Percentiles rank a stretch among this genome's conserved stretches.
Conservation (phyloP, 2,797 vertebrate genomes). For the Melanotaenia nigrans region DNA sequence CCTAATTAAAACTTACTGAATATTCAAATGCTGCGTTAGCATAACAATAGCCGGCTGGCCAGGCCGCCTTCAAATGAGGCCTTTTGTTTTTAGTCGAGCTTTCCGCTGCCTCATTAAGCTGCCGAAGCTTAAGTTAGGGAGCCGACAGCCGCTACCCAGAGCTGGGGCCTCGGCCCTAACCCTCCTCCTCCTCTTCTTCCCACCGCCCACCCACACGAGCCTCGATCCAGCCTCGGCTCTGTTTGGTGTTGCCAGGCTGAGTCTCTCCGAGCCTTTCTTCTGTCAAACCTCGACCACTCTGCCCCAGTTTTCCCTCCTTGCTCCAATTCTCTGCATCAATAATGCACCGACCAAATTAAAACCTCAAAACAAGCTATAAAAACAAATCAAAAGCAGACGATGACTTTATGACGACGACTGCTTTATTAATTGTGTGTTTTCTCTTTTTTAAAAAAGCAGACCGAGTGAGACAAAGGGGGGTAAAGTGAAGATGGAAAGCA, state of each 20-base stretch:
- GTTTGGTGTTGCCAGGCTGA: slow-evolving; percentile 44
- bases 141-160: slow-evolving; percentile 71
- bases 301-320: slow-evolving; percentile 37
- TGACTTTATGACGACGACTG: background rate
- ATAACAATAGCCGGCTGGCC: slow-evolving; percentile 82
- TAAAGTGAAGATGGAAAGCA: slow-evolving; percentile 56
- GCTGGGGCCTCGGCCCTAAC: slow-evolving; percentile 57
- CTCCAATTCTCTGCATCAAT: slow-evolving; percentile 20
- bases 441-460: slow-evolving; percentile 48
- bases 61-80: slow-evolving; percentile 75
- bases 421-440: slow-evolving; percentile 30
- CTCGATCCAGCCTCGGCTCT: slow-evolving; percentile 42
- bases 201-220: slow-evolving; percentile 14
- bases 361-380: background rate
- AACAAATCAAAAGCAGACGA: background rate
- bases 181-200: slow-evolving; percentile 14
- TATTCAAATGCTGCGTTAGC: slow-evolving; percentile 82
- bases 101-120: slow-evolving; percentile 85
- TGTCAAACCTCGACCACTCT: slow-evolving; percentile 23
- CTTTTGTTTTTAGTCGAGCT: slow-evolving; percentile 84
- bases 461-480: slow-evolving; percentile 45
- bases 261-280: slow-evolving; percentile 36
- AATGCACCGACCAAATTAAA: background rate
- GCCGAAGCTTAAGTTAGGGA: slow-evolving; percentile 71
- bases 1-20: slow-evolving; percentile 84